Evolutionary conservation across 35 echinoderm and acorn worm species (phyloP).

Genomic region (Lytechinus pictus): DNA sequence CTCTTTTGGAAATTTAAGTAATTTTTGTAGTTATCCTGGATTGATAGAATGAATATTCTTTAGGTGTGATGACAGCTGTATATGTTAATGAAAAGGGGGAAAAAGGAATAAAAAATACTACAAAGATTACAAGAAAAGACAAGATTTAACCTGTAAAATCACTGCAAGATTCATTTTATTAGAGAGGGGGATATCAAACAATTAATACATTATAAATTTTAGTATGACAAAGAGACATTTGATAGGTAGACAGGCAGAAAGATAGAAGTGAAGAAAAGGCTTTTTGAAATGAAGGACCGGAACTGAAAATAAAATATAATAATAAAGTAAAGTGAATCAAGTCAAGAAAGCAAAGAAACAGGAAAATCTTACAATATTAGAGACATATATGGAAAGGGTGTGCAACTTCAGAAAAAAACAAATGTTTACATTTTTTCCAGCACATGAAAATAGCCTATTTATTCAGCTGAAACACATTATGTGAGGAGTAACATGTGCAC

Average conservation of each 20-base stretch:
- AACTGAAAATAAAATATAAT: neutral
- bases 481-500: neutral
- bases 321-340: neutral
- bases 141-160: too few relatives aligned
- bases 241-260: neutral
- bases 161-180: neutral
- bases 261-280: too few relatives aligned
- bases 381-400: neutral
- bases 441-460: neutral
- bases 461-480: neutral
- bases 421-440: neutral
- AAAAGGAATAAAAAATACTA: neutral
- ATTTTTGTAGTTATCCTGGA: neutral
- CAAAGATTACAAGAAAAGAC: too few relatives aligned
- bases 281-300: neutral
- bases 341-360: neutral
- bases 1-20: neutral
- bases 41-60: neutral
- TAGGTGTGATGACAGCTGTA: neutral
- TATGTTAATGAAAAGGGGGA: neutral
- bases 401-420: neutral
- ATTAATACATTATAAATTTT: too few relatives aligned
- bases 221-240: too few relatives aligned
- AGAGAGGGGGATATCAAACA: neutral
- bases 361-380: neutral